phyloP scores from a whole-genome alignment of 2,113 vertebrate species.

The Sylvia atricapilla region DNA sequence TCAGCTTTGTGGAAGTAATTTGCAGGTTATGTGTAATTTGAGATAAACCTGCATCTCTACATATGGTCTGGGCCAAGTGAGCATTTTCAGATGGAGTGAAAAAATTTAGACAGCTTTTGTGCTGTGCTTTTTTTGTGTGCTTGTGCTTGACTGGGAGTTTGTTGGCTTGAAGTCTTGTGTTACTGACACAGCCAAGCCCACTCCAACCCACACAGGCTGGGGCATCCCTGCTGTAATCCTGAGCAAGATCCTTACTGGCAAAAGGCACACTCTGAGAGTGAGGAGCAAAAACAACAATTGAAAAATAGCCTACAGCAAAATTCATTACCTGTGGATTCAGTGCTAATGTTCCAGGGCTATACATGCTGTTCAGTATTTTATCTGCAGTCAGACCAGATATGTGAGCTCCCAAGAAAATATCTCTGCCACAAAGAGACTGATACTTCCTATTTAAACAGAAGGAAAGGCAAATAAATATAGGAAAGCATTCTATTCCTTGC shows the following conservation, averaged over 20 bases:
- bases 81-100: constrained; percentile 2
- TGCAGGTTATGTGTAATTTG: not conserved
- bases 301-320: constrained; percentile 66
- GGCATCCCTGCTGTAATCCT: not conserved
- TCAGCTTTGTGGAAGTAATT: not conserved
- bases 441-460: constrained; percentile 4
- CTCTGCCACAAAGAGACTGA: not conserved
- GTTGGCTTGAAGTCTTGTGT: constrained; percentile 5
- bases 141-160: not conserved
- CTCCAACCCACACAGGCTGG: not conserved
- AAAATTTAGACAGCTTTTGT: not conserved
- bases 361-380: constrained; percentile 60
- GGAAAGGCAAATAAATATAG: not conserved
- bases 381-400: constrained; percentile 25
- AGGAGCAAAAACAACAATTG: constrained; percentile 58
- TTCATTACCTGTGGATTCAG: constrained; percentile 68
- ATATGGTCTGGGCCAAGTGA: not conserved
- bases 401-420: constrained; percentile 3
- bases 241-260: constrained; percentile 29
- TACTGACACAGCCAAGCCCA: not conserved
- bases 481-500: not conserved
- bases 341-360: constrained; percentile 52
- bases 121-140: not conserved
- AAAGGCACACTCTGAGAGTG: not conserved
- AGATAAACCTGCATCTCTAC: not conserved